Percentiles rank a stretch among this genome's conserved stretches.
phyloP scores from a whole-genome alignment of 2,888 invertebrate species.

The Cynaeus angustus region DNA sequence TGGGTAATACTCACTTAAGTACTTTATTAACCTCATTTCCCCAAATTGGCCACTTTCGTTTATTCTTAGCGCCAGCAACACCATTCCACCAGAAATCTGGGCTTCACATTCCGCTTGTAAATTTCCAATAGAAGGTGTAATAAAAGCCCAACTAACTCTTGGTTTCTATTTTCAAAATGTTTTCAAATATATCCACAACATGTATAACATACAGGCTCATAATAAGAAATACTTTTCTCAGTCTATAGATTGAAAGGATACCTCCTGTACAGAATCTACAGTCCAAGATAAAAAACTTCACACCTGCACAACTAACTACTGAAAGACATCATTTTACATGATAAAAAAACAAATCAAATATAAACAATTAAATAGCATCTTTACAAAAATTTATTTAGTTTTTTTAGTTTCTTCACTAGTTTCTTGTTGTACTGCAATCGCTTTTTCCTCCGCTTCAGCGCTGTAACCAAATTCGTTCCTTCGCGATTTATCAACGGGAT shows the following conservation, averaged over 20 bases:
- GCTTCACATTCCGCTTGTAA: too few species aligned
- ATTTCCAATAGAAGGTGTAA: background rate
- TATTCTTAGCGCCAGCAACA: too few species aligned
- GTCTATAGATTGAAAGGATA: slow-evolving; percentile 17
- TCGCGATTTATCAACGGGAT: slow-evolving; percentile 95
- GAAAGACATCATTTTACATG: slow-evolving; percentile 39
- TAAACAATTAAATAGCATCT: slow-evolving; percentile 31
- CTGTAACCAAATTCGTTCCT: slow-evolving; percentile 99
- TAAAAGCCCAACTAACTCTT: slow-evolving; percentile 3
- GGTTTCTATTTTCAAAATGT: slow-evolving; percentile 16
- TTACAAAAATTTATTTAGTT: slow-evolving; percentile 44
- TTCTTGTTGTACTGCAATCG: slow-evolving; percentile 14
- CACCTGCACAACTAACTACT: slow-evolving; percentile 36
- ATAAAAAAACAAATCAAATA: slow-evolving; percentile 34
- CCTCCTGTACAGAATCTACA: slow-evolving; percentile 11
- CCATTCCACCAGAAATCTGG: too few species aligned
- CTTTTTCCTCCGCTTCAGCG: slow-evolving; percentile 76
- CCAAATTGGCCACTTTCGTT: too few species aligned
- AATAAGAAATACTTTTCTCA: slow-evolving; percentile 17
- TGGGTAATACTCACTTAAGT: too few species aligned
- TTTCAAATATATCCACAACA: slow-evolving; percentile 41
- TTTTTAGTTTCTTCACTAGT: slow-evolving; percentile 42
- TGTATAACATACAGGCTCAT: slow-evolving; percentile 34
- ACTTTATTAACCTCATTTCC: too few species aligned
- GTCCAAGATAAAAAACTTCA: slow-evolving; percentile 31